These are phyloP conservation scores for Nannoperca obscura DNA, from an alignment of 2,797 vertebrate genomes.

Conservation along the genomic window DNA sequence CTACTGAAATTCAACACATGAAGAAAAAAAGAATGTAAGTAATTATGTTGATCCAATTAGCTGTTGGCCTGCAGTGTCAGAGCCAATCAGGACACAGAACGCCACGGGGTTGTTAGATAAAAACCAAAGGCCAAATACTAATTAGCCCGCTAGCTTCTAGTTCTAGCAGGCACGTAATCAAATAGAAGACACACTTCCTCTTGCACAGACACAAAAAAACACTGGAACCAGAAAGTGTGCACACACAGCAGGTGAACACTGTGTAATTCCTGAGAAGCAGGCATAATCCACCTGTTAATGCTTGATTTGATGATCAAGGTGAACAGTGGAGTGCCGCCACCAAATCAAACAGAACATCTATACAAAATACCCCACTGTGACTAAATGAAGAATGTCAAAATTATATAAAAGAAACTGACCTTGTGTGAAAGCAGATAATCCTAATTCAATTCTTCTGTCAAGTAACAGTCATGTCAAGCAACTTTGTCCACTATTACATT, in stretches of 20 bases:
- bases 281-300: slow-evolving; percentile 60
- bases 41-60: slow-evolving; percentile 82
- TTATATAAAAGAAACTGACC: slow-evolving; percentile 11
- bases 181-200: slow-evolving; percentile 53
- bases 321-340: slow-evolving; percentile 45
- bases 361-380: slow-evolving; percentile 47
- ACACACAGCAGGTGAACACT: slow-evolving; percentile 48
- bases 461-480: background rate
- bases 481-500: background rate
- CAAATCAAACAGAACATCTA: slow-evolving; percentile 57
- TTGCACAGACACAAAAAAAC: slow-evolving; percentile 33
- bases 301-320: slow-evolving; percentile 56
- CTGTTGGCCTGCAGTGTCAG: slow-evolving; percentile 69
- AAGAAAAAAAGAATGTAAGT: slow-evolving; percentile 76
- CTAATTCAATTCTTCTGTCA: background rate
- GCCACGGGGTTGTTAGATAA: slow-evolving; percentile 71
- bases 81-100: slow-evolving; percentile 72
- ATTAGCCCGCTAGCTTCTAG: slow-evolving; percentile 72
- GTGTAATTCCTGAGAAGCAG: slow-evolving; percentile 51
- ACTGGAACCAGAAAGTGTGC: slow-evolving; percentile 37
- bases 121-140: slow-evolving; percentile 74
- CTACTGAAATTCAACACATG: slow-evolving; percentile 35
- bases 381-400: slow-evolving; percentile 57
- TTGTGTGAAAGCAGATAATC: slow-evolving; percentile 8
- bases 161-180: slow-evolving; percentile 59